Base-by-base conservation (phyloP, 2,113 vertebrate genomes). In the Chaetodon auriga region DNA sequence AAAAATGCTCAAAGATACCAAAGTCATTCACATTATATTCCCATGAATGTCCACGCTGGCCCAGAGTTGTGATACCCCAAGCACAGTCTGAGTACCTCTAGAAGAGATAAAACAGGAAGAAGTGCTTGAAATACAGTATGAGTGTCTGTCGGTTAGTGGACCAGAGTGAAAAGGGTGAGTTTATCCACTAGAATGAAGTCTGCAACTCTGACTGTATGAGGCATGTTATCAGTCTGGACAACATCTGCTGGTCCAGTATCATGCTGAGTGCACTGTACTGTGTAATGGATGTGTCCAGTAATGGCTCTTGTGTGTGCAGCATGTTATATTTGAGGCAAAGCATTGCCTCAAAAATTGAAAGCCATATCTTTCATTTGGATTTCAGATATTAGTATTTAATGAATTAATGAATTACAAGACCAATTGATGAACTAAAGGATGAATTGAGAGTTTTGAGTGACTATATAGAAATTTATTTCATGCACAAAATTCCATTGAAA, bases 201-300 rank as follows among this genome's bases (percentile, higher is more conserved):
- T 77, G 75, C 55, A 45, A 55, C 77, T 76, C 80, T 78, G 82
- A 88, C 82, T 80, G 65, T 68, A 65, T 64, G 55, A 68, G 30
- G 18, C 86, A 38, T 77, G 70, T 85, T 75, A 68, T 88, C 60
- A 84, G 43, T 74, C 68, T 83, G 57, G 83, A 82, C 81, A 58
- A 51, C 61, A 55, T 78, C 84, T 85, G 54, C 61, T 36, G 41
- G 45, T 30, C 21, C 49, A 62, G 62, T 63, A 66, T 80, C 82
- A 58, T 58, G 77, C 78, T 83, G 83, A 80, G 78, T 68, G 64
- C 58, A 76, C 41, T 81, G 72, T 68, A 35, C 80, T 80, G 41
- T 80, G 87, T 79, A 78, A 88, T 85, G 65, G 51, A 68, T 66
- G 82, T 78, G n/a, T 73, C 54, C 49, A 7, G 41, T 74, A 80